These are phyloP conservation scores for Megathymus violae DNA, from an alignment of 1,140 invertebrate genomes.

Conservation along the genomic window DNA sequence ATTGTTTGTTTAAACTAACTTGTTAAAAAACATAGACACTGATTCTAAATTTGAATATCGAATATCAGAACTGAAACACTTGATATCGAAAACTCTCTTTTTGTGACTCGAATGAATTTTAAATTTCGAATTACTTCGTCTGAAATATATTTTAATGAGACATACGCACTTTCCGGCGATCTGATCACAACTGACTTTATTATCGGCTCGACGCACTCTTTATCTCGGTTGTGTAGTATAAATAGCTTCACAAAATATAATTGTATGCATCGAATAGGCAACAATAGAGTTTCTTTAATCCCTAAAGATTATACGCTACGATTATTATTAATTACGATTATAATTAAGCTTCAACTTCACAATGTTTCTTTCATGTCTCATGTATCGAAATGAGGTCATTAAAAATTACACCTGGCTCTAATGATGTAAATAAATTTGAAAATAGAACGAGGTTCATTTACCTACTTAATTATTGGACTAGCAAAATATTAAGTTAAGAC, in stretches of 20 bases:
- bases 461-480: too few species aligned
- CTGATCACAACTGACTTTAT: constrained; percentile 33
- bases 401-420: too few species aligned
- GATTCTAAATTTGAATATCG: not conserved
- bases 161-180: not conserved
- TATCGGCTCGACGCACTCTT: constrained; percentile 33
- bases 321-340: not conserved
- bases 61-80: not conserved
- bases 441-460: too few species aligned
- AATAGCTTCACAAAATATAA: constrained; percentile 38
- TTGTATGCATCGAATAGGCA: constrained; percentile 1
- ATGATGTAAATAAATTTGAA: too few species aligned
- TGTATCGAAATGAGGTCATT: too few species aligned
- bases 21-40: not conserved
- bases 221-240: constrained; percentile 36
- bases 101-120: not conserved
- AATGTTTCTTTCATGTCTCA: not conserved
- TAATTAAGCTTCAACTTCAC: not conserved
- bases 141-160: not conserved
- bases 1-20: too few species aligned
- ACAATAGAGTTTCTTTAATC: constrained; percentile 2
- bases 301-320: too few species aligned
- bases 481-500: too few species aligned
- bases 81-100: not conserved
- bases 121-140: not conserved